Percentiles rank a stretch among this genome's conserved stretches.
Evolutionary conservation across 2,888 invertebrate genomes (phyloP).

Genomic region (Deroplatys truncata): DNA sequence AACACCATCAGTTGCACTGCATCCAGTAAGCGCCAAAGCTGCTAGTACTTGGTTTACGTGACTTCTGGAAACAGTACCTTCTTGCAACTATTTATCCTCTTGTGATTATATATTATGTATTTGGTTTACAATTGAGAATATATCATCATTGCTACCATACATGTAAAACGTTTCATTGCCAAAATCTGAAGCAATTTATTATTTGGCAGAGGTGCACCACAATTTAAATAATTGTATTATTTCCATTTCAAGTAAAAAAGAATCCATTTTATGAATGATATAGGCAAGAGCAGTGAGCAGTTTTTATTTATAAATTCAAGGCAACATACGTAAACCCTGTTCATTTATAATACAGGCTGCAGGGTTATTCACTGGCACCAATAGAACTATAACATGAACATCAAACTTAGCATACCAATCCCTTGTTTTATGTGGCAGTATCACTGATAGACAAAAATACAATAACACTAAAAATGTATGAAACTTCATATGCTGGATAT

Average conservation of each 20-base stretch:
- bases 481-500: neutral
- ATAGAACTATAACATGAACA: neutral
- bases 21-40: too few species aligned
- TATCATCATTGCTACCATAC: too few species aligned
- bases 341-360: neutral
- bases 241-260: neutral
- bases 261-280: neutral
- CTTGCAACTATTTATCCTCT: too few species aligned
- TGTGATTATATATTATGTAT: too few species aligned
- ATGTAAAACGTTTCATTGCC: too few species aligned
- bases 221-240: neutral
- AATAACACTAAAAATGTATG: neutral
- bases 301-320: neutral
- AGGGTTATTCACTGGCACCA: neutral
- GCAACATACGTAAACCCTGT: neutral
- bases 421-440: neutral
- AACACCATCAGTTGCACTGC: too few species aligned
- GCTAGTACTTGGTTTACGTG: too few species aligned
- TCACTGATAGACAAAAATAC: neutral
- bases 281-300: conserved; percentile 5
- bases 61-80: too few species aligned
- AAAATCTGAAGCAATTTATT: too few species aligned
- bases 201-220: neutral
- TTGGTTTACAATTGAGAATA: too few species aligned
- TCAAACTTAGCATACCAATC: neutral